phyloP scores from a whole-genome alignment of 1,140 invertebrate species.

The Ooceraea biroi region DNA sequence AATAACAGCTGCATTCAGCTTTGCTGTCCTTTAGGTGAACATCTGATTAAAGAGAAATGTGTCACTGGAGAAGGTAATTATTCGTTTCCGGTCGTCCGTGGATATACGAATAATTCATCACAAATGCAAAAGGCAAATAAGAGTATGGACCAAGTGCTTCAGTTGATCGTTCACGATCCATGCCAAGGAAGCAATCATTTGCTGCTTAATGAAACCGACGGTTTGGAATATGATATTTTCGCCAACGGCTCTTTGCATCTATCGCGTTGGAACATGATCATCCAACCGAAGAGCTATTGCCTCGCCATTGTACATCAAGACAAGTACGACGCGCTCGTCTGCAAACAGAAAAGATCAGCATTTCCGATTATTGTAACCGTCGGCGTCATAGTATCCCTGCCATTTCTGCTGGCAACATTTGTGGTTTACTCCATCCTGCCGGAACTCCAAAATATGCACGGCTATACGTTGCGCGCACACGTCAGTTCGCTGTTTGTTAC shows the following conservation, averaged over 20 bases:
- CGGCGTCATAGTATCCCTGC: slow-evolving; percentile 86
- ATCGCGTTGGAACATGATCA: slow-evolving; percentile 61
- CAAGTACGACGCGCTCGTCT: slow-evolving; percentile 62
- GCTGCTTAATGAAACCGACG: slow-evolving; percentile 76
- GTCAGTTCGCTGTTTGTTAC: slow-evolving; percentile 84
- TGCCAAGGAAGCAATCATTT: slow-evolving; percentile 76
- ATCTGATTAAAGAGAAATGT: background rate
- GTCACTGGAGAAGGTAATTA: background rate
- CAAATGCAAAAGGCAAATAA: background rate
- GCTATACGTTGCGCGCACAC: slow-evolving; percentile 86
- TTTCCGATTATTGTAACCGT: slow-evolving; percentile 48
- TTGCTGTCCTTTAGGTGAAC: slow-evolving; percentile 29
- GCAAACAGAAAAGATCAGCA: background rate
- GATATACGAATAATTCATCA: background rate
- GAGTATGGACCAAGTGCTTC: background rate
- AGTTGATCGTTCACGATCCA: slow-evolving; percentile 42
- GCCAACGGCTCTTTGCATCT: slow-evolving; percentile 86
- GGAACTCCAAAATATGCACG: slow-evolving; percentile 87
- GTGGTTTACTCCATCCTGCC: slow-evolving; percentile 86
- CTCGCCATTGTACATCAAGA: slow-evolving; percentile 21
- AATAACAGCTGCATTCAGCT: slow-evolving; percentile 3
- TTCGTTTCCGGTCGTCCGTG: slow-evolving; percentile 35
- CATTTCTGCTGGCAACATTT: slow-evolving; percentile 86
- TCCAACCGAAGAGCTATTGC: slow-evolving; percentile 66
- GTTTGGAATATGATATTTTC: slow-evolving; percentile 84